Conservation (phyloP, 2,797 vertebrate species). For the Bradypodion ventrale region DNA sequence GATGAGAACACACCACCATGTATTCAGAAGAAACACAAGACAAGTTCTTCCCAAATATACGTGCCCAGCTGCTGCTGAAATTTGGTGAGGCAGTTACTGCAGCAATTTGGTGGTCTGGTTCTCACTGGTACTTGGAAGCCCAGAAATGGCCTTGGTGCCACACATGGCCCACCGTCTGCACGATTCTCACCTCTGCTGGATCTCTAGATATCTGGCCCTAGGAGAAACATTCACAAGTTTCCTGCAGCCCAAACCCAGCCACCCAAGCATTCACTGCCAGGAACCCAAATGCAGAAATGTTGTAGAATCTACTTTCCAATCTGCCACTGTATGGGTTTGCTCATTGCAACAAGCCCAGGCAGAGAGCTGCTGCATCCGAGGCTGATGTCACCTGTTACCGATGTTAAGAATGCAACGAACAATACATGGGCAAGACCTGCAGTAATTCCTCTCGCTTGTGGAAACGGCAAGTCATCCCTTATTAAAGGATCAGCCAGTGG, state of each 20-base stretch:
- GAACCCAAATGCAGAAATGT: rapidly evolving
- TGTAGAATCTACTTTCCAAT: background rate
- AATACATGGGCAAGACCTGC: background rate
- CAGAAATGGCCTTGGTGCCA: too few species aligned
- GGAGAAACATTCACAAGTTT: constrained; percentile 22
- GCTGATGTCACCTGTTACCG: background rate
- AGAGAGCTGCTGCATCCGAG: background rate
- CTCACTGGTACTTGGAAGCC: too few species aligned
- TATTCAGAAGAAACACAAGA: too few species aligned
- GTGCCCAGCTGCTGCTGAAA: too few species aligned
- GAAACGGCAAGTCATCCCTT: background rate
- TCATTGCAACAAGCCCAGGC: background rate
- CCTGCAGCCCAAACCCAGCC: constrained; percentile 20
- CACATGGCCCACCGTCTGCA: too few species aligned
- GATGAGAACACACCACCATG: too few species aligned
- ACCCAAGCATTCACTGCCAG: background rate
- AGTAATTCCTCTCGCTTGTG: background rate
- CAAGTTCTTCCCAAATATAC: too few species aligned
- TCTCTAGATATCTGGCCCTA: rapidly evolving
- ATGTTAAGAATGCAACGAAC: constrained; percentile 26
- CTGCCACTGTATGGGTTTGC: background rate
- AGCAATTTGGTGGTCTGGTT: too few species aligned
- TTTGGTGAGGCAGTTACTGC: too few species aligned
- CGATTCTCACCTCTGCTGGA: too few species aligned
- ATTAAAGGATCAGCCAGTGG: background rate